Percentiles rank a stretch among this genome's conserved stretches.
Evolutionary conservation across 1,140 invertebrate genomes (phyloP).

Genomic region (Drosophila miranda): DNA sequence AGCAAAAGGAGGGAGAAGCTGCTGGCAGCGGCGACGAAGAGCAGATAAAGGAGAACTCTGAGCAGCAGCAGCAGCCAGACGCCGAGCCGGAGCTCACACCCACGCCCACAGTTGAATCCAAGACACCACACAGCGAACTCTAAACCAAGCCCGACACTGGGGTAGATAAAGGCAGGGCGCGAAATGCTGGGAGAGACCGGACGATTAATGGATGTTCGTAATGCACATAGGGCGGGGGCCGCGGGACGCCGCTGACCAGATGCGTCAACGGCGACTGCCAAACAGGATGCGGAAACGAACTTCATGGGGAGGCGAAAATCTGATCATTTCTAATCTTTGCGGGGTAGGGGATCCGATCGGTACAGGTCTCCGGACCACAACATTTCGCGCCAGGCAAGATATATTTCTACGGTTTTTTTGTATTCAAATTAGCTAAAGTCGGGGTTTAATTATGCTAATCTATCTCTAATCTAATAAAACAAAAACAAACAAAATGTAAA

Average conservation of each 20-base stretch:
- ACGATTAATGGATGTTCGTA: too few species aligned
- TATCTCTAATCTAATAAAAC: conserved; percentile 43
- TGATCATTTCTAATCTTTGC: too few species aligned
- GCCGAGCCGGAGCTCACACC: conserved; percentile 7
- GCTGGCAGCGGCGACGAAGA: conserved; percentile 41
- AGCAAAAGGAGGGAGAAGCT: conserved; percentile 34
- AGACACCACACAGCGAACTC: conserved; percentile 73
- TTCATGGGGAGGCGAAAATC: too few species aligned
- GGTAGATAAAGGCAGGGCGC: conserved; percentile 9
- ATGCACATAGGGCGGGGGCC: too few species aligned
- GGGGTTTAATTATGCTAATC: conserved; percentile 66
- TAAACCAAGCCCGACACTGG: conserved; percentile 33
- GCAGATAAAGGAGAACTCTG: conserved; percentile 30
- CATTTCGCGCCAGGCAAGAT: conserved; percentile 6
- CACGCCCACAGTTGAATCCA: conserved; percentile 47
- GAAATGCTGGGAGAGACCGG: too few species aligned
- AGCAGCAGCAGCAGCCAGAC: neutral
- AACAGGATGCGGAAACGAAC: too few species aligned
- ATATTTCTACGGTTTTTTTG: conserved; percentile 48
- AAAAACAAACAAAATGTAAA: conserved; percentile 21
- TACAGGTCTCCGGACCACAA: conserved; percentile 1
- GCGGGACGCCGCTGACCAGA: too few species aligned
- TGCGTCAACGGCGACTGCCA: too few species aligned
- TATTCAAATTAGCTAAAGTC: conserved; percentile 66
- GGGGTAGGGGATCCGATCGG: too few species aligned